phyloP scores from a whole-genome alignment of 2,797 vertebrate species.

The Myotis myotis region DNA sequence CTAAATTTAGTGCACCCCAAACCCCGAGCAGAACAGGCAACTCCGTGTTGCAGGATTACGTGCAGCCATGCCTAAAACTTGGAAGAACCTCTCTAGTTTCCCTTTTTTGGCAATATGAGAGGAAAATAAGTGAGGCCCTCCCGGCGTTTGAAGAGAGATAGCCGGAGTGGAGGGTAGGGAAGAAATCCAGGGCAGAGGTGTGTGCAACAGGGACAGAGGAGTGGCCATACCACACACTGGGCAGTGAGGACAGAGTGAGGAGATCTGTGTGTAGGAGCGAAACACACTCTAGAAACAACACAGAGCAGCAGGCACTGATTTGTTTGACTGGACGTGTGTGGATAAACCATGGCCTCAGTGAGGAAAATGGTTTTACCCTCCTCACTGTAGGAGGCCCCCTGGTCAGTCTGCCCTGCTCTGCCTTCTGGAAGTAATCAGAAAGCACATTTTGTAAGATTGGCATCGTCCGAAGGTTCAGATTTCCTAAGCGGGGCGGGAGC shows the following conservation, averaged over 20 bases:
- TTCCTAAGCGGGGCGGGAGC: conserved; percentile 52
- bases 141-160: not conserved
- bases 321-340: not conserved
- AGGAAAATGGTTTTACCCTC: not conserved
- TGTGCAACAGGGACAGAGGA: not conserved
- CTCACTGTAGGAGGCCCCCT: not conserved
- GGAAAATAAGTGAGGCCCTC: not conserved
- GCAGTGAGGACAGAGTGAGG: not conserved
- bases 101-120: not conserved
- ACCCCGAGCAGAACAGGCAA: conserved; percentile 29
- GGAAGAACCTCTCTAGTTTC: not conserved
- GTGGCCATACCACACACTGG: not conserved
- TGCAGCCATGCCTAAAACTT: not conserved
- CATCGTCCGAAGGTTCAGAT: conserved; percentile 43
- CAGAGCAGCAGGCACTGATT: not conserved
- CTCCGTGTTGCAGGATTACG: not conserved
- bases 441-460: conserved; percentile 37
- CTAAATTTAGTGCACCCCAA: conserved; percentile 64
- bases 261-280: not conserved
- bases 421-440: conserved; percentile 70
- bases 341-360: not conserved
- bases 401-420: not conserved
- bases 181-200: not conserved
- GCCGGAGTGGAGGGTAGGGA: not conserved
- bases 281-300: rapidly evolving